Evolutionary conservation across 1,140 invertebrate genomes (phyloP), one percentile per base, ranked within the genome.

Genomic region (Ditylenchus dipsaci): DNA sequence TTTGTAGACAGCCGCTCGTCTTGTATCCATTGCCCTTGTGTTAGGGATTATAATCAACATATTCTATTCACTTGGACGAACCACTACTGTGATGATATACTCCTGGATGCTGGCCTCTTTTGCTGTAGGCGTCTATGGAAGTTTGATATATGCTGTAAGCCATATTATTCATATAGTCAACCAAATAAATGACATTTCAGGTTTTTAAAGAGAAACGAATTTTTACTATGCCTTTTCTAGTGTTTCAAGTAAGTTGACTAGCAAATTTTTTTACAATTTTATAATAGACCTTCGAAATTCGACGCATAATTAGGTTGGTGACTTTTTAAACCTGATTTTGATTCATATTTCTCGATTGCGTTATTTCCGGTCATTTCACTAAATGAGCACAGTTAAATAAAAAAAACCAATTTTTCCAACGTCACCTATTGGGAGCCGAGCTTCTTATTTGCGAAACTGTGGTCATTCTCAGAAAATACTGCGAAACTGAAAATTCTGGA

Each of bases 131-230:
- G 68, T 81, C n/a, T 81, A 83, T 63, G 79, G 81, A 27, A 69
- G 61, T 49, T 64, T 81, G 11, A 29, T 73, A 30, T 81, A 81
- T 62, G 80, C 67, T 1, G 49, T 53, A 53, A 53, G 49, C 23
- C 8, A 21, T 53, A n/a, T n/a, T n/a, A n/a, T n/a, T n/a, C n/a
- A n/a, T n/a, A n/a, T n/a, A n/a, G n/a, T n/a, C n/a, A n/a, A n/a
- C n/a, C n/a, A n/a, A n/a, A n/a, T n/a, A n/a, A n/a, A n/a, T n/a
- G n/a, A n/a, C n/a, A n/a, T n/a, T 53, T 53, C 23, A 53, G 49
- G 79, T 82, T 15, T 81, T 81, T 58, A 81, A 78, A 30, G 79
- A 81, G 58, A 81, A 81, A 42, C 67, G 75, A 19, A 70, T 75
- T 19, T 81, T 82, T 65, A 62, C 74, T 11, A 60, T 83, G 63